Evolutionary conservation across 1,140 invertebrate species (phyloP).

Genomic region (Meloidogyne exigua): DNA sequence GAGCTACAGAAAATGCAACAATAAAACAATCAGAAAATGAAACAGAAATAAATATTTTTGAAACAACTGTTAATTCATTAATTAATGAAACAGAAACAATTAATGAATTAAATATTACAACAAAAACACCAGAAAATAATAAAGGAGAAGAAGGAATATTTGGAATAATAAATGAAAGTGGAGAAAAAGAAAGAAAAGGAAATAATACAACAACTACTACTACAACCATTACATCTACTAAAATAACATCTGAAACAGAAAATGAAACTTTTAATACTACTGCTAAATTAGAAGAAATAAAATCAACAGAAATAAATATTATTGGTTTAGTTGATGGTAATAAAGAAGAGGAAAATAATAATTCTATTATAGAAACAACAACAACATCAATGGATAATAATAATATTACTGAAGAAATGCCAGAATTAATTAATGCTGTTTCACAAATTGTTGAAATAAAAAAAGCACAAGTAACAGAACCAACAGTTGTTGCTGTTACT

Average conservation of each 20-base stretch:
- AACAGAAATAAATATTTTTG: not conserved
- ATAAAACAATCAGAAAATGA: not conserved
- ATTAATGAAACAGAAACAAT: not conserved
- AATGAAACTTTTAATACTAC: not conserved
- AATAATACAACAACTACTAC: not conserved
- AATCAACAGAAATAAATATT: no score
- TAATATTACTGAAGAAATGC: not conserved
- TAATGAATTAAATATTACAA: slow-evolving; percentile 3
- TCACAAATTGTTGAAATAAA: not conserved
- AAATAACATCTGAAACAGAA: not conserved
- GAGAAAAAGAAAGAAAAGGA: not conserved
- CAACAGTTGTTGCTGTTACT: not conserved
- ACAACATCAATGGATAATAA: not conserved
- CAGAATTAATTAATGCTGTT: slow-evolving; percentile 1
- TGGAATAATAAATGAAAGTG: slow-evolving; percentile 36
- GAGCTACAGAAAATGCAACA: not conserved
- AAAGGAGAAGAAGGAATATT: slow-evolving; percentile 21
- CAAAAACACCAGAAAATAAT: not conserved
- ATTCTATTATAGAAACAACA: no score
- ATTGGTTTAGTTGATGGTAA: no score
- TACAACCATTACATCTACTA: no score
- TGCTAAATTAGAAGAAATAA: not conserved
- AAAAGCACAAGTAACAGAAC: not conserved
- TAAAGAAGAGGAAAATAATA: no score
- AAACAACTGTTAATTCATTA: not conserved